Base-by-base conservation (phyloP, 2,797 vertebrate species). In the Morelia viridis region DNA sequence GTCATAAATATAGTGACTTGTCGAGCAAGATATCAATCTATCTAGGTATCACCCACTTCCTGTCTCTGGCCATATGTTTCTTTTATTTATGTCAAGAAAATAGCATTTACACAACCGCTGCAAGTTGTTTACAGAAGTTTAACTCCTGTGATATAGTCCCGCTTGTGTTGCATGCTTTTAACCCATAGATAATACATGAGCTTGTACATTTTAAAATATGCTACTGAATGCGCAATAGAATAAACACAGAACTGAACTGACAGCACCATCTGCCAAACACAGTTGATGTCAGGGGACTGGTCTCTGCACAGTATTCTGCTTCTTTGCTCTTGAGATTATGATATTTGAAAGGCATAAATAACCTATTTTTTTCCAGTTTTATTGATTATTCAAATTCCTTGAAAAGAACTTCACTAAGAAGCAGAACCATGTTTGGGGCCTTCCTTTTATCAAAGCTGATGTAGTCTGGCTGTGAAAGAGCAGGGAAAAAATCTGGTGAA, bases 21-120 rank as follows among this genome's bases (percentile, higher is more conserved):
- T 97, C 97, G 92, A 96, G 96, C 96, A 96, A 97, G 97, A 97
- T 96, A 96, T 97, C 97, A 95, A 92, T 97, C 97, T 97, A 95
- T 96, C 95, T 97, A 98, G 97, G 98, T 98, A 98, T 97, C 96
- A 96, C 97, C 97, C 96, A 97, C 96, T 98, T 97, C 97, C 97
- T 98, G 98, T 98, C 98, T 98, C 96, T 5, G 97, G 97, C 98
- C 99, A 98, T 98, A 98, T 99, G 98, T 98, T 98, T 98, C 98
- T 97, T 97, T 98, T 98, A 97, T 98, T 98, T 98, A 98, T 98
- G 98, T 98, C 98, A 98, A 98, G 98, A 98, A 98, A 98, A 98
- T 97, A 98, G 97, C 98, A 97, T 98, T 98, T 98, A 98, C 98
- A 98, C 97, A 97, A 96, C 95, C 94, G 94, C 96, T 97, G 96